Base-by-base conservation (phyloP, 2,888 invertebrate species). In the Lasius platythorax region DNA sequence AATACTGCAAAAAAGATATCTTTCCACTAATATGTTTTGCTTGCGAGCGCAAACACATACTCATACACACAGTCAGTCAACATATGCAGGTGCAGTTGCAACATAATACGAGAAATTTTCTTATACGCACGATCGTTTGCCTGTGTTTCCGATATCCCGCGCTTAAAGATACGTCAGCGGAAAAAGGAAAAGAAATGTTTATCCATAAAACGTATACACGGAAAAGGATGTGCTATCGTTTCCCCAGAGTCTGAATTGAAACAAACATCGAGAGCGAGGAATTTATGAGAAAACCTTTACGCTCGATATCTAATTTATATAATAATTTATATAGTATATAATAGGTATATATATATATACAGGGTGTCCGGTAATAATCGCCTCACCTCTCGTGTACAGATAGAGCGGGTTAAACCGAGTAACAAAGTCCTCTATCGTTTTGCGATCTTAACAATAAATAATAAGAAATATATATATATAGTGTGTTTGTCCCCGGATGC, bases 171-270 rank as follows among this genome's bases (percentile, higher is more conserved):
- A 66, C 46, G 12, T 73, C 28, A 61, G 46, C 61, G 18, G 28
- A 28, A 63, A 50, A 33, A 79, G 37, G 11, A 63, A 73, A 46
- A 61, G 12, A 28, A 79, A 63, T 73, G 12, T 73, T 72, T 81
- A 73, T 63, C 73, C 28, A 33, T 46, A 40, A 46, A 72, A 61
- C 23, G 18, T 28, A 3, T 73, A 63, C 61, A 63, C 33, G 37
- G 37, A 73, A 73, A 28, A 73, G 73, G 61, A 72, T 28, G 61
- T 12, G 23, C 73, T 43, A 40, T 81, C 28, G 61, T 46, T 81
- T 12, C 37, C 5, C 43, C 5, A 40, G 15, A 50, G 61, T 9
- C 3, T 61, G 50, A 46, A 79, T 61, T 37, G n/a, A 53, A 53
- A 18, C n/a, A 56, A 11, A 40, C 46, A 79, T 79, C 33, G 23